These are phyloP conservation scores for Melanotaenia parkinsoni DNA, from an alignment of 2,797 vertebrate genomes.

Conservation along the genomic window DNA sequence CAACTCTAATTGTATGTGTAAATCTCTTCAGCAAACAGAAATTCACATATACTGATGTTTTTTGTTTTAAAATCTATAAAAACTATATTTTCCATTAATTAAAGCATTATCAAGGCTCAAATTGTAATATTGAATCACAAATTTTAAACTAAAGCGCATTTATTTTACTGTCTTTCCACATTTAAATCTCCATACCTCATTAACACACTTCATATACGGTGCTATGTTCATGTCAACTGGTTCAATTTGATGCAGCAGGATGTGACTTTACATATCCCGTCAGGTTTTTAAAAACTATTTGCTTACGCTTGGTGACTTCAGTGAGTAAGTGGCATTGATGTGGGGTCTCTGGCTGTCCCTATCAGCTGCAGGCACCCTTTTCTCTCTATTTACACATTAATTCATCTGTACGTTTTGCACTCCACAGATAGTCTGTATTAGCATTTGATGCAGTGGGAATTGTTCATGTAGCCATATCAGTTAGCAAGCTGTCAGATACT, in stretches of 20 bases:
- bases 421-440: conserved; percentile 24
- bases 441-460: conserved; percentile 25
- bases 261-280: no score
- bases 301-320: conserved; percentile 1
- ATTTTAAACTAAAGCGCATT: no score
- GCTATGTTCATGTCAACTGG: no score
- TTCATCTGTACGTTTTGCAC: conserved; percentile 27
- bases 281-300: no score
- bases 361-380: conserved; percentile 19
- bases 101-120: no score
- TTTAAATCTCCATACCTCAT: no score
- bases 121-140: no score
- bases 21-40: neutral
- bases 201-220: neutral
- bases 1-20: neutral
- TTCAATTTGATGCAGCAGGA: no score
- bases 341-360: conserved; percentile 27
- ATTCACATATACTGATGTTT: neutral
- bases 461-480: conserved; percentile 36
- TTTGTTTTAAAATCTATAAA: no score
- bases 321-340: conserved; percentile 24
- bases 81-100: no score
- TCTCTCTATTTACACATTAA: conserved; percentile 33
- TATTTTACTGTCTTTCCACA: no score
- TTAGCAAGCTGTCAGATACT: conserved; percentile 19